Conservation (phyloP, 2,888 invertebrate genomes). For the Cotesia congregata region DNA sequence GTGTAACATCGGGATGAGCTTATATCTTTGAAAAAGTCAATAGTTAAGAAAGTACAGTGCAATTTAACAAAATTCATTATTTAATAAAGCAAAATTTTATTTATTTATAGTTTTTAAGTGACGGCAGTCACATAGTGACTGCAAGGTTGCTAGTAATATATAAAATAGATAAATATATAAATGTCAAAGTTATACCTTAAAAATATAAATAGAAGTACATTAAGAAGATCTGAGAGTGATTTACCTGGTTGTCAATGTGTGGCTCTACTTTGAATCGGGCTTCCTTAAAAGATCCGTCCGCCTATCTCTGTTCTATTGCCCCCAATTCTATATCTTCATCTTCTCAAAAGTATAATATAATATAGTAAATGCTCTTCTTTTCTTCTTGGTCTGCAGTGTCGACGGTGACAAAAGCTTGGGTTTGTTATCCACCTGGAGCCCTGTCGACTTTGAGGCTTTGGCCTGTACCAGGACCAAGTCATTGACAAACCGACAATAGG, state of each 20-base stretch:
- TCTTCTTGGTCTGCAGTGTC: background rate
- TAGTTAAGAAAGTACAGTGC: too few species aligned
- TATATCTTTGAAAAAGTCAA: too few species aligned
- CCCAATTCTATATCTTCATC: too few species aligned
- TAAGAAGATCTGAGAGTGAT: conserved; percentile 18
- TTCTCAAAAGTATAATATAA: background rate
- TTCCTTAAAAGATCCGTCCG: background rate
- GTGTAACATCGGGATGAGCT: too few species aligned
- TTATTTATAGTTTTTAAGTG: too few species aligned
- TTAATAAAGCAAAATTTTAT: too few species aligned
- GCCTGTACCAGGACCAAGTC: conserved; percentile 7
- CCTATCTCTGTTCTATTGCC: background rate
- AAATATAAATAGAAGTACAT: background rate
- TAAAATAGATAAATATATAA: background rate
- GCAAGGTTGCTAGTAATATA: background rate
- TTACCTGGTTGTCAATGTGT: conserved; percentile 10
- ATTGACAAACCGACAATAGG: conserved; percentile 47
- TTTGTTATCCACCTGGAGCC: conserved; percentile 35
- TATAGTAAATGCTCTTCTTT: too few species aligned
- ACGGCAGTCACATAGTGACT: too few species aligned
- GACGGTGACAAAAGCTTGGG: background rate
- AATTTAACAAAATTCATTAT: too few species aligned
- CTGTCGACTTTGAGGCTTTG: background rate
- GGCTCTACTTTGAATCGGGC: background rate
- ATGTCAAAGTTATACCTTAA: background rate